Conservation (phyloP, 2,797 vertebrate species). For the Sebastes melanostomus region DNA sequence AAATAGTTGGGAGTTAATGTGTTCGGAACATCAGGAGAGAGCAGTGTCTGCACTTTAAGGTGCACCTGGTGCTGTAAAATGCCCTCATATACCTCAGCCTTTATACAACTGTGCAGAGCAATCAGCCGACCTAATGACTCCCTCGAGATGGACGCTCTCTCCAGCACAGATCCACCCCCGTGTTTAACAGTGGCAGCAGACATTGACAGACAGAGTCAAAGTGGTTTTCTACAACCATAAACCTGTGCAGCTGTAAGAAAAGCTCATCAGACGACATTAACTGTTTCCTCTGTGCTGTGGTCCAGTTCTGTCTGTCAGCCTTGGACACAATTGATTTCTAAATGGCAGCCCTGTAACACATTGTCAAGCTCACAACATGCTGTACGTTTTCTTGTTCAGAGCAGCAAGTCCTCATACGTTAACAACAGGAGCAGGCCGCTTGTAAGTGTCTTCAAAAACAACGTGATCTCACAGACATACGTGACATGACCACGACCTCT, state of each 20-base stretch:
- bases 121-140: constrained; percentile 48
- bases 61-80: constrained; percentile 46
- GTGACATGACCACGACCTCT: background rate
- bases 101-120: constrained; percentile 37
- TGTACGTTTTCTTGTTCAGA: background rate
- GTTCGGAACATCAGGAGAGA: constrained; percentile 8
- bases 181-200: constrained; percentile 12
- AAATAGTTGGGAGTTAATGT: constrained; percentile 30
- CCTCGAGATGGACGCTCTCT: constrained; percentile 16
- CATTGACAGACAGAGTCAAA: background rate
- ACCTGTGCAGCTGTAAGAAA: background rate
- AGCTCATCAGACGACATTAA: background rate
- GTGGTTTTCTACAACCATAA: constrained; percentile 1
- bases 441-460: background rate
- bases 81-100: constrained; percentile 3
- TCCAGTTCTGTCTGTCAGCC: background rate
- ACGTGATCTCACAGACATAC: background rate
- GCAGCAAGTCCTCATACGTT: background rate
- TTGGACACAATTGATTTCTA: background rate
- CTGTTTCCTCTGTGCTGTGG: background rate
- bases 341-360: background rate
- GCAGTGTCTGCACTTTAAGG: constrained; percentile 11
- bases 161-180: constrained; percentile 8
- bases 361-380: background rate
- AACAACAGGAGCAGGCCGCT: background rate